These are phyloP conservation scores for Bedellia somnulentella DNA, from an alignment of 2,888 invertebrate species.

Conservation along the genomic window DNA sequence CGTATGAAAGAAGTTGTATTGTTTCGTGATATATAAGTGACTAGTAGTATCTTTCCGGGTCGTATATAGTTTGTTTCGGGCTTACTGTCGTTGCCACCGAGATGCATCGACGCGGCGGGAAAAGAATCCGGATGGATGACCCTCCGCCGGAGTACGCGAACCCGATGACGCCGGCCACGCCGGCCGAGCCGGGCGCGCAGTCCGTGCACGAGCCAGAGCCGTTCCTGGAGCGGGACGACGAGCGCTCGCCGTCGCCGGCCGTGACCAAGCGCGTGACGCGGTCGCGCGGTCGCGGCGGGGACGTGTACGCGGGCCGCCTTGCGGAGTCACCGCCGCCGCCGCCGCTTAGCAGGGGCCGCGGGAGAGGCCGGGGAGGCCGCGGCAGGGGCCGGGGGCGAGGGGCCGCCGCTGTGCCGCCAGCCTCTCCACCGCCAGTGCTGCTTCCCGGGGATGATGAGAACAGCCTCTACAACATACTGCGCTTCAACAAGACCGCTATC, in stretches of 20 bases:
- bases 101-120: conserved; percentile 84
- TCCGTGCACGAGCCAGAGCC: conserved; percentile 54
- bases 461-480: conserved; percentile 81
- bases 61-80: no score
- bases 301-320: conserved; percentile 36
- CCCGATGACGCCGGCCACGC: conserved; percentile 57
- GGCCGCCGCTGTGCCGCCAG: conserved; percentile 45
- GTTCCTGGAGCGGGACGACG: conserved; percentile 37
- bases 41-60: no score
- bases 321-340: conserved; percentile 55
- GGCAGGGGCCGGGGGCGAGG: conserved; percentile 42
- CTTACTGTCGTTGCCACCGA: no score
- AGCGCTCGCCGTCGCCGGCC: conserved; percentile 60
- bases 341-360: conserved; percentile 34
- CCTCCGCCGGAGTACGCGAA: conserved; percentile 86
- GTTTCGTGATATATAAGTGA: no score
- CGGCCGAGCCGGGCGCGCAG: conserved; percentile 57
- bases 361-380: conserved; percentile 36
- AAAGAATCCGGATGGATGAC: conserved; percentile 90
- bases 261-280: conserved; percentile 67
- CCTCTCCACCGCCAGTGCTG: conserved; percentile 53
- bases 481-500: conserved; percentile 79
- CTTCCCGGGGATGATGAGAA: conserved; percentile 74
- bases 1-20: no score
- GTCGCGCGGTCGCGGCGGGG: conserved; percentile 61